phyloP scores from a whole-genome alignment of 2,113 vertebrate species.

The Aptenodytes patagonicus region DNA sequence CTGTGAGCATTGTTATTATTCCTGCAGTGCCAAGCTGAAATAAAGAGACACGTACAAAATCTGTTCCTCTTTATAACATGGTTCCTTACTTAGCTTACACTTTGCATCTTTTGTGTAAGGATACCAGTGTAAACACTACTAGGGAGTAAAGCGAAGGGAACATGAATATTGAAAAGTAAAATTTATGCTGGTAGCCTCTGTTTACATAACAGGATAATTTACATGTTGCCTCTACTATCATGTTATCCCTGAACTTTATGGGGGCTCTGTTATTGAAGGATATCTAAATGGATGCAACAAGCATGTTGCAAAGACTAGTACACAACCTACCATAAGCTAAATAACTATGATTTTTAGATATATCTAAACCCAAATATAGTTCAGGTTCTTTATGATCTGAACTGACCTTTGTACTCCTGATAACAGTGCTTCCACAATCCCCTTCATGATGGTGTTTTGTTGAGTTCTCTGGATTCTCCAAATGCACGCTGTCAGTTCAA shows the following conservation, averaged over 20 bases:
- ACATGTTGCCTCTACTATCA: not conserved
- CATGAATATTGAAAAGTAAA: not conserved
- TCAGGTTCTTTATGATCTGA: not conserved
- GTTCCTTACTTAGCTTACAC: not conserved
- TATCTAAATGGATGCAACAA: not conserved
- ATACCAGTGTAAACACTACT: not conserved
- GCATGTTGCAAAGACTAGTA: not conserved
- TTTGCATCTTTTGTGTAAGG: not conserved
- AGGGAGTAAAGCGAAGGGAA: not conserved
- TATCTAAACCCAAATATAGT: not conserved
- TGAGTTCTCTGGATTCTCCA: not conserved
- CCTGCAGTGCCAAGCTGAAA: not conserved
- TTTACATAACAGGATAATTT: not conserved
- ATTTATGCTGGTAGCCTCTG: not conserved
- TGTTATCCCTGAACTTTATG: not conserved
- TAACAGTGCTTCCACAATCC: not conserved
- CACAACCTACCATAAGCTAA: not conserved
- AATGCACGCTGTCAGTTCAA: not conserved
- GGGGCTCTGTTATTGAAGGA: not conserved
- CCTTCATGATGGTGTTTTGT: not conserved
- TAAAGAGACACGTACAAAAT: fast-evolving
- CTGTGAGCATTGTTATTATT: not conserved
- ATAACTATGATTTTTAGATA: not conserved
- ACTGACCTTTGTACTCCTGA: not conserved
- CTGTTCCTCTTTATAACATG: not conserved